These are phyloP conservation scores for Dysdera silvatica DNA, from an alignment of 1,140 invertebrate genomes.

Conservation along the genomic window DNA sequence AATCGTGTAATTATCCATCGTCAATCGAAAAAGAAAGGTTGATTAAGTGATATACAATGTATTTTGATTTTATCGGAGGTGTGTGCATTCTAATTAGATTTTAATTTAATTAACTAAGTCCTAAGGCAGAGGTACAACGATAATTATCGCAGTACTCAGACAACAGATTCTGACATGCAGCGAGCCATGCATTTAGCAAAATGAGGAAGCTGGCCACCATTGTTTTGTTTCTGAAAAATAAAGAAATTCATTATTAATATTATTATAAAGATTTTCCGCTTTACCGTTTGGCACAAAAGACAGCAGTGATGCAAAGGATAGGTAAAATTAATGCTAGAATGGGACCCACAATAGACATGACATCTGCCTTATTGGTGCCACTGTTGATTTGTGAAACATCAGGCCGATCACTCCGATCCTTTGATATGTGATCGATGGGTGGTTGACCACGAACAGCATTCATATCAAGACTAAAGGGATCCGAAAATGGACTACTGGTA, in stretches of 20 bases:
- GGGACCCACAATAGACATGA: constrained; percentile 23
- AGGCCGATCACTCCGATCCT: constrained; percentile 14
- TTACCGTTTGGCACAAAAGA: constrained; percentile 23
- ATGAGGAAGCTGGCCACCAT: no score
- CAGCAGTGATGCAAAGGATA: constrained; percentile 6
- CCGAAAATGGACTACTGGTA: constrained; percentile 92
- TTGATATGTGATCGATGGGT: neutral
- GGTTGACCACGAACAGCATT: constrained; percentile 24
- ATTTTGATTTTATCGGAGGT: no score
- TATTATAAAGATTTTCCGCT: neutral
- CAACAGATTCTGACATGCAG: no score
- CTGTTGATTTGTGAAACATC: constrained; percentile 24
- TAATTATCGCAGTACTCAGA: no score
- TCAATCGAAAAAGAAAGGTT: no score
- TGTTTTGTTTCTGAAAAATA: no score
- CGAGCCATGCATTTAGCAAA: no score
- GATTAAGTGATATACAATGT: no score
- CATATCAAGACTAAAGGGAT: constrained; percentile 66
- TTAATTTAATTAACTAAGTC: no score
- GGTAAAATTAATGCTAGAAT: constrained; percentile 22
- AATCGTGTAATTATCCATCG: no score
- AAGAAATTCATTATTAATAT: neutral
- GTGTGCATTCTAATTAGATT: no score
- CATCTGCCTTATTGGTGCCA: constrained; percentile 10
- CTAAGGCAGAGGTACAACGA: no score